Evolutionary conservation across 2,113 vertebrate species (phyloP), one percentile per base, ranked within the genome.

Genomic region (Chroicocephalus ridibundus): DNA sequence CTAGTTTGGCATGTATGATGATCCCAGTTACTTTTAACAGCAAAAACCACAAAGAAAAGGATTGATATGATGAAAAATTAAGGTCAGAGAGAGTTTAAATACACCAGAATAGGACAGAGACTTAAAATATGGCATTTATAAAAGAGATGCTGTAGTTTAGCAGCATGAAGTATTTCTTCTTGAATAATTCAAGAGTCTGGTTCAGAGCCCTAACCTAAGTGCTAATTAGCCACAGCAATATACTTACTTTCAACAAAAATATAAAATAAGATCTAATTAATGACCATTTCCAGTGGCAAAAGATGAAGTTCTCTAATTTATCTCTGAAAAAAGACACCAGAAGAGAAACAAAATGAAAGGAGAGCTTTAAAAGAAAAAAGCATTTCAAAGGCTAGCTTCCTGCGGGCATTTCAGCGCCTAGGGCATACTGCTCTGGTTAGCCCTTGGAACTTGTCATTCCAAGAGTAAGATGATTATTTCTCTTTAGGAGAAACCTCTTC

Each of bases 21-120:
- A 75, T 89, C 70, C 61, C 38, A 71, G 54, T 87, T 94, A 82
- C 61, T 85, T 94, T 80, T 42, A 81, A 90, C 11, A 11, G 42
- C 17, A 91, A 82, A 93, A 92, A 3, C 38, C 74, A 47, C 51
- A 38, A 74, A 93, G n/a, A 74, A 90, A 70, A 88, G 22, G n/a
- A 93, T 51, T 85, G 82, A 65, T 84, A 62, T 8, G 34, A 82
- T 2, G 20, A 66, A 84, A 93, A 94, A 78, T 74, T 74, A 91
- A 97, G 88, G 95, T 96, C 83, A 96, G 44, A 72, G 24, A 79
- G 70, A 95, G 75, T 93, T 95, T 86, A 92, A 90, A 94, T 74
- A 82, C 24, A 90, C 32, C 32, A 83, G 68, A 93, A 93, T 42
- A 82, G 25, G 22, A 86, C 10, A 80, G 13, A 40, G 15, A 86